Evolutionary conservation across 2,113 vertebrate species (phyloP).

Genomic region (Leptodactylus fuscus): DNA sequence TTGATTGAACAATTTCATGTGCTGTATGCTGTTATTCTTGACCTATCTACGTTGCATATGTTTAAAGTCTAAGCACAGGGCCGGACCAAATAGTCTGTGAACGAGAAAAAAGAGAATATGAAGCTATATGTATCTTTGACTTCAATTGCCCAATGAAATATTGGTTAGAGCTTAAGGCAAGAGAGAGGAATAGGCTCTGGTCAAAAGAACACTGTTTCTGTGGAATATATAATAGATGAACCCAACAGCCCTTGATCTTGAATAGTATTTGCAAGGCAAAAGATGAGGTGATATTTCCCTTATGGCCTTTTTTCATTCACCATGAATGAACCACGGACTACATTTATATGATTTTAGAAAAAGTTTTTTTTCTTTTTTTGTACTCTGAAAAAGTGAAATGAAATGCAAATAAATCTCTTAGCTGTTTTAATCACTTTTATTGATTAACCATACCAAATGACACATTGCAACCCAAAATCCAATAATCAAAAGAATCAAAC

Average conservation of each 20-base stretch:
- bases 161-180: constrained; percentile 60
- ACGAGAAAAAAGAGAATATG: constrained; percentile 59
- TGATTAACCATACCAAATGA: neutral
- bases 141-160: constrained; percentile 61
- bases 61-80: constrained; percentile 49
- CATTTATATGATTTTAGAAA: constrained; percentile 47
- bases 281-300: constrained; percentile 50
- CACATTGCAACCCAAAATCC: neutral
- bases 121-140: constrained; percentile 59
- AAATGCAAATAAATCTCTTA: neutral
- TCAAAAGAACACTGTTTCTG: constrained; percentile 59
- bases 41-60: constrained; percentile 39
- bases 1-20: constrained; percentile 43
- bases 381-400: constrained; percentile 14
- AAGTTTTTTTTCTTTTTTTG: constrained; percentile 53
- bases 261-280: constrained; percentile 58
- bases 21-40: constrained; percentile 22
- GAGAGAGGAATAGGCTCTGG: constrained; percentile 53
- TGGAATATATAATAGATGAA: constrained; percentile 59
- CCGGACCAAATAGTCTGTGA: constrained; percentile 49
- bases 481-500: neutral
- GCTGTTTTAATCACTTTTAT: neutral
- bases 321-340: constrained; percentile 54
- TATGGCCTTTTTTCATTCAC: constrained; percentile 44
- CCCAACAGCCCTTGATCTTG: constrained; percentile 57